Evolutionary conservation across 2,888 invertebrate genomes (phyloP), one percentile per base, ranked within the genome.

Genomic region (Polia nebulosa): DNA sequence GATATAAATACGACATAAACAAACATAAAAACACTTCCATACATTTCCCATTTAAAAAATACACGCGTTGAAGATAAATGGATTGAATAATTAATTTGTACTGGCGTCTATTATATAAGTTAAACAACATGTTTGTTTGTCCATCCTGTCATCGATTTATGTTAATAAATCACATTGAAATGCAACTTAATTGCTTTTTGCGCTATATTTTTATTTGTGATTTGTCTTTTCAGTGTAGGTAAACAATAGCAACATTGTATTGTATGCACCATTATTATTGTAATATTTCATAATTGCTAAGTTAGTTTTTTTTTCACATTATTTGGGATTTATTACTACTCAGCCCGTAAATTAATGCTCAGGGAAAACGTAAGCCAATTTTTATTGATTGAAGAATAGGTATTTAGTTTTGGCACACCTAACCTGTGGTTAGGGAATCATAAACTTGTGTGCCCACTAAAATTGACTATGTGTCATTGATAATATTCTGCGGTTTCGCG

Each of bases 71-170:
- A 71, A 78, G 78, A 87, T 87, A 80, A 83, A 86, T 82, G 71
- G 74, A 72, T 81, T 83, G 88, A 87, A 90, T 90, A 82, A 78
- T 67, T 85, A 88, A 85, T 84, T 79, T 59, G 47, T 53, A 60
- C 71, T 81, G 81, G 80, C 81, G 81, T 80, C 80, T 73, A 72
- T 84, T 86, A 81, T 62, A 75, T 82, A 82, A 86, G 63, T 60
- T 62, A 64, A 83, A 78, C 72, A 81, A 85, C 81, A 80, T 85
- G 84, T 84, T 85, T 85, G 82, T 86, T 77, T 80, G 79, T 77
- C 36, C 55, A 60, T 76, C 59, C 51, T 78, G 66, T 79, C 81
- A 80, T 87, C 72, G 61, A 68, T 67, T 61, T 78, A 87, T 87
- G 81, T 47, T 81, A 84, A 86, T 84, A 63, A 62, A 76, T 65